Evolutionary conservation across 2,113 vertebrate species (phyloP), one percentile per base, ranked within the genome.

Genomic region (Recurvirostra avosetta): DNA sequence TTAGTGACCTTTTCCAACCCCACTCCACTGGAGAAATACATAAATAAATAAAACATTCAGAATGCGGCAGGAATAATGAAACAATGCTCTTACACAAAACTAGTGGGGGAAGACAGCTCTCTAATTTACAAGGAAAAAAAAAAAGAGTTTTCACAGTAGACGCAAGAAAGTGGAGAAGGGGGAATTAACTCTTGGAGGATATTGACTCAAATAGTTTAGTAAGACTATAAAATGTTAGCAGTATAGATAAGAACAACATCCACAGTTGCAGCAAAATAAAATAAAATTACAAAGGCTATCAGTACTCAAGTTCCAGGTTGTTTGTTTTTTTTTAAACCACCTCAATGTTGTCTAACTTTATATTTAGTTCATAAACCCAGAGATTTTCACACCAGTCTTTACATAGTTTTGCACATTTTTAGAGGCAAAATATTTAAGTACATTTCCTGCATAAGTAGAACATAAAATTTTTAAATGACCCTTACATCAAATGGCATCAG

Each of bases 21-120:
- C 59, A 90, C 34, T 86, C 50, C 63, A 86, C 15, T 86, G 45
- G 30, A 79, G 74, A 88, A 93, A 96, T 80, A 90, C 25, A 70
- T 80, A 96, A 97, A 94, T 84, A 96, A 91, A 87, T 81, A 90
- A 92, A 94, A 66, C 41, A 88, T 82, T 88, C 40, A 76, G 67
- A 88, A 85, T 52, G 30, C 45, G 82, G 66, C 32, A 92, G 38
- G 15, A 94, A 85, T 90, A 95, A 96, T 40, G 50, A 90, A 94
- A 86, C 50, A 66, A 83, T 55, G 41, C 27, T 83, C 59, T 83
- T 70, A 83, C 43, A 92, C 25, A 76, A 92, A 90, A 86, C 55
- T n/a, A 73, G 17, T 29, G 14, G 29, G 27, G 45, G 25, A 87
- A 94, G 30, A 90, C 13, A 90, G 32, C 4, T 74, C 26, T 72